Percentiles rank a stretch among this genome's conserved stretches.
phyloP scores from a whole-genome alignment of 2,888 invertebrate species.

The Torymus auratus region DNA sequence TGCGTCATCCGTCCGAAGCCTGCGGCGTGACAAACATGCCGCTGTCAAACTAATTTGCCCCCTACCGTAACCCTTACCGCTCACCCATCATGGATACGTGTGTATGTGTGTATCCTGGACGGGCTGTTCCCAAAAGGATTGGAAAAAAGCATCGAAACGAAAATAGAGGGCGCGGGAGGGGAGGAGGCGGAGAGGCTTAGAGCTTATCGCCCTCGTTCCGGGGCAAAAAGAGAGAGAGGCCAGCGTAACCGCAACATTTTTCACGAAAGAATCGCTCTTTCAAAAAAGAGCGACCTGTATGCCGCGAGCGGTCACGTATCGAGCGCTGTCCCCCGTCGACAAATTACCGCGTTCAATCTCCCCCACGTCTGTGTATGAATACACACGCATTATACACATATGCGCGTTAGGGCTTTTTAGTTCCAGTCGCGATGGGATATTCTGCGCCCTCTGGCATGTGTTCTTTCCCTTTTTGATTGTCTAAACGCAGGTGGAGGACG shows the following conservation, averaged over 20 bases:
- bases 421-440: too few relatives aligned
- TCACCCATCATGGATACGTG: too few relatives aligned
- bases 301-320: conserved; percentile 50
- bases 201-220: conserved; percentile 41
- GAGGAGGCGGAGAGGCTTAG: conserved; percentile 1
- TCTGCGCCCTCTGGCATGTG: too few relatives aligned
- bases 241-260: conserved; percentile 31
- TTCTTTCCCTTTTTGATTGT: too few relatives aligned
- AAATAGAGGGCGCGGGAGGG: not conserved
- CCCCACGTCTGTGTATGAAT: not conserved
- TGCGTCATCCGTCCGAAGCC: too few relatives aligned
- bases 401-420: not conserved
- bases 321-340: conserved; percentile 36
- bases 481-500: too few relatives aligned
- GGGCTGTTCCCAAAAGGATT: not conserved
- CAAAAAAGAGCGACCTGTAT: conserved; percentile 11
- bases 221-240: not conserved
- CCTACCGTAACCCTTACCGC: too few relatives aligned
- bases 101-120: too few relatives aligned
- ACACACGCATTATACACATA: conserved; percentile 5
- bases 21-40: too few relatives aligned
- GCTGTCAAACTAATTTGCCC: too few relatives aligned
- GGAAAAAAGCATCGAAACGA: conserved; percentile 1
- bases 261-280: conserved; percentile 36
- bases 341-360: conserved; percentile 56